Base-by-base conservation (phyloP, 2,888 invertebrate species). In the Poecilus cupreus region DNA sequence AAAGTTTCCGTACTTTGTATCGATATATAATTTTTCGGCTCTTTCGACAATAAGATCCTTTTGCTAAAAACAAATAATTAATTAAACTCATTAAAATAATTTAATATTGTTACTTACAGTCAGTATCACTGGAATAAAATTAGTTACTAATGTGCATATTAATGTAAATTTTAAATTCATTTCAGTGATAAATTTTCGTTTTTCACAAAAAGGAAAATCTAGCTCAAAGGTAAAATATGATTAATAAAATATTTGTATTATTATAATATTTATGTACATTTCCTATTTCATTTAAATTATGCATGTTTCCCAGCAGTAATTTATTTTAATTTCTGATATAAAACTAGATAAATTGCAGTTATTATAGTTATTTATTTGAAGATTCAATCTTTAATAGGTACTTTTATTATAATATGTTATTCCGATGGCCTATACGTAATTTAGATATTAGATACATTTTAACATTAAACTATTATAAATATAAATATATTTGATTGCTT, bases 1-100 rank as follows among this genome's bases (percentile, higher is more conserved):
- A 32, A 75, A 75, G 10, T 75, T 26, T 8, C 24, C 75, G 16
- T 75, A 75, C 51, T 75, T 75, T n/a, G 22, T 75, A 32, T 75
- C 75, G 13, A 75, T 51, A 26, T 75, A 51, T 20, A 51, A 4
- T 75, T 49, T 75, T 75, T 75, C 75, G 3, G 32, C 75, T 16
- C 75, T 46, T 51, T 75, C 75, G 10, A 75, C 16, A 16, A 75
- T 54, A 16, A 75, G 32, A 10, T 75, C 75, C n/a, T 32, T 51
- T 75, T 75, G 75, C 75, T 75, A 43, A 51, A 75, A 68, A 3
- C 13, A 32, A 26, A 26, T 1, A 60, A 37, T 37, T 37, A 37
- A 37, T n/a, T 60, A 60, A 60, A 18, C 4, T 60, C 22, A 18
- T n/a, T 18, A 60, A 60, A 60, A 22, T 16, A 10, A 51, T 51